phyloP scores from a whole-genome alignment of 2,797 vertebrate species.

The Sebastes alutus region DNA sequence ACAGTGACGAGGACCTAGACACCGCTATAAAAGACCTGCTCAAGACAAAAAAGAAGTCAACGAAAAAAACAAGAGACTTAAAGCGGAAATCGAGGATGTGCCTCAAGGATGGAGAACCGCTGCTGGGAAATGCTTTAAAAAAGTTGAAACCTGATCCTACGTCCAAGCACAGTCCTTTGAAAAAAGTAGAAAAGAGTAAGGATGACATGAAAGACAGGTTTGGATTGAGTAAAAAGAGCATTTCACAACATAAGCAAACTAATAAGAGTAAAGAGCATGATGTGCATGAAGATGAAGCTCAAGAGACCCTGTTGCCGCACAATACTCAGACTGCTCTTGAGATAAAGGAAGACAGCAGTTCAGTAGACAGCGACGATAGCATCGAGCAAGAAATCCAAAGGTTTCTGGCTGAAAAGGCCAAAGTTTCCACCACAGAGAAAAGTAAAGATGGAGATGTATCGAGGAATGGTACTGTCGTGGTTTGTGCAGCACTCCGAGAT shows the following conservation, averaged over 20 bases:
- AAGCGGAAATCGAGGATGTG: constrained; percentile 82
- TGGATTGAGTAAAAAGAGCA: constrained; percentile 42
- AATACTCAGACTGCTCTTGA: constrained; percentile 14
- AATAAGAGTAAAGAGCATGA: constrained; percentile 39
- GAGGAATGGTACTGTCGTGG: constrained; percentile 28
- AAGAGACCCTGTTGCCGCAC: background rate
- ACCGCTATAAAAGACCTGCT: constrained; percentile 94
- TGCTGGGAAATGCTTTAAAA: constrained; percentile 61
- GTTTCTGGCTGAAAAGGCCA: constrained; percentile 95
- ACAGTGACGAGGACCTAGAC: constrained; percentile 96
- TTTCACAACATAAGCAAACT: constrained; percentile 31
- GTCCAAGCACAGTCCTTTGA: constrained; percentile 67
- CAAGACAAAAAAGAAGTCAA: constrained; percentile 90
- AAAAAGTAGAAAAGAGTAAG: constrained; percentile 56
- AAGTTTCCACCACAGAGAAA: constrained; percentile 76
- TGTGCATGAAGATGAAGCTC: constrained; percentile 36
- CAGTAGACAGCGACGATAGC: constrained; percentile 94
- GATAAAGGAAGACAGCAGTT: constrained; percentile 87
- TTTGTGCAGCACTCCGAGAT: background rate
- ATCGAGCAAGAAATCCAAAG: constrained; percentile 94
- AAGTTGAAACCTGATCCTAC: constrained; percentile 61
- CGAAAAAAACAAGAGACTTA: constrained; percentile 86
- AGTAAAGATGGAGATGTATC: constrained; percentile 34
- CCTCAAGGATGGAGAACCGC: constrained; percentile 74
- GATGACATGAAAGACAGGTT: constrained; percentile 39